Conservation (phyloP, 2,113 vertebrate genomes). For the Oreotrochilus melanogaster region DNA sequence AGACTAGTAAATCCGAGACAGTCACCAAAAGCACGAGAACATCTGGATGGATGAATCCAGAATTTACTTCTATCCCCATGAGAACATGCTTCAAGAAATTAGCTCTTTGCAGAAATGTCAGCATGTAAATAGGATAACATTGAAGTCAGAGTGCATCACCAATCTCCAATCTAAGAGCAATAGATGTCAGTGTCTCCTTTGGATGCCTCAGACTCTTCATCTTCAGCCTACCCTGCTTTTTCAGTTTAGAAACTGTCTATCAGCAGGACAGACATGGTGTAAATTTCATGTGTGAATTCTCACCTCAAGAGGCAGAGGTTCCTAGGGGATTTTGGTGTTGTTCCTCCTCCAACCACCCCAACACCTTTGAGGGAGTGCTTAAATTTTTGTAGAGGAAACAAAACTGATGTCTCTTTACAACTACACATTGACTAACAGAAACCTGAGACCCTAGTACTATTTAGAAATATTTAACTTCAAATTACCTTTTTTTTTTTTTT, state of each 20-base stretch:
- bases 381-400: neutral
- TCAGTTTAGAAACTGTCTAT: neutral
- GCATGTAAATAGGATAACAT: constrained; percentile 50
- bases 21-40: neutral
- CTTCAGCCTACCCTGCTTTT: neutral
- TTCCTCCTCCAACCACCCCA: no score
- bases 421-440: neutral
- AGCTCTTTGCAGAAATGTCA: neutral
- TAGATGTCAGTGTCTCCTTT: neutral
- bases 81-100: neutral
- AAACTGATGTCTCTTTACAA: neutral
- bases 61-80: neutral
- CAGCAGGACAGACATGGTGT: neutral
- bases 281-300: neutral
- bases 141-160: constrained; percentile 64
- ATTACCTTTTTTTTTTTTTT: neutral
- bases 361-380: neutral
- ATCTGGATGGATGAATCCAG: neutral
- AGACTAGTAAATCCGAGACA: neutral
- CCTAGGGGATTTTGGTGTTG: neutral
- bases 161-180: neutral
- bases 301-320: fast-evolving
- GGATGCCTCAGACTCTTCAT: neutral
- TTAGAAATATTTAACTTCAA: neutral
- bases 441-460: neutral